Conservation (phyloP, 2,797 vertebrate genomes). For the Anguilla megastoma region DNA sequence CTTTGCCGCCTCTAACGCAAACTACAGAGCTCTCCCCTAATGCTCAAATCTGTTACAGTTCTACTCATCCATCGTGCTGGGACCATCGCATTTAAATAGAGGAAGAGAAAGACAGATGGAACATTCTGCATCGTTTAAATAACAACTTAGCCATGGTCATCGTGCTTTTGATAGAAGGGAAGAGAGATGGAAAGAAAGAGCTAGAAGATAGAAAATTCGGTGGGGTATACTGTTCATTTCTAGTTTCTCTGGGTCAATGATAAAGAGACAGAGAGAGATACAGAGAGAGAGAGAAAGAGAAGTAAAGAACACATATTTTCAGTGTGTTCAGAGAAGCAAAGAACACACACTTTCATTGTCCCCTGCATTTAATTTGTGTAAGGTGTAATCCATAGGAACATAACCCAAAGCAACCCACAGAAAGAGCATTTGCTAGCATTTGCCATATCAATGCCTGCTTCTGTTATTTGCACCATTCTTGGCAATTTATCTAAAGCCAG, state of each 20-base stretch:
- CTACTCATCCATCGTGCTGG: constrained; percentile 58
- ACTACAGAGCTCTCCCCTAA: constrained; percentile 36
- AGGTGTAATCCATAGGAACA: background rate
- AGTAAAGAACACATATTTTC: background rate
- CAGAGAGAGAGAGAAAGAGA: background rate
- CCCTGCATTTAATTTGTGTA: background rate
- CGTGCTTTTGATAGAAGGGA: constrained; percentile 38
- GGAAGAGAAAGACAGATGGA: constrained; percentile 17
- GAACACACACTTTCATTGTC: background rate
- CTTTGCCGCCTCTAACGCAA: constrained; percentile 39
- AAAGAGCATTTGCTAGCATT: background rate
- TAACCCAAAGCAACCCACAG: background rate
- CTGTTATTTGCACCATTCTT: background rate
- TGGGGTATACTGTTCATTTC: constrained; percentile 14
- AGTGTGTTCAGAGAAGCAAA: background rate
- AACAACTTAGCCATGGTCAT: constrained; percentile 23
- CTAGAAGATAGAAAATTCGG: background rate
- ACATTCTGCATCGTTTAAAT: background rate
- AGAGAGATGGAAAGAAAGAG: constrained; percentile 42
- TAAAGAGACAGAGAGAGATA: background rate
- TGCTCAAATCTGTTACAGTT: background rate
- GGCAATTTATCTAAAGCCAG: background rate
- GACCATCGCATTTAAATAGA: constrained; percentile 62
- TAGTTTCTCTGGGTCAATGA: background rate
- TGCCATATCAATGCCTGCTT: background rate